A percentile compares a stretch with the other conserved stretches of the same genome.
These are phyloP conservation scores for Alcedo atthis DNA, from an alignment of 2,797 vertebrate genomes.

Conservation along the genomic window DNA sequence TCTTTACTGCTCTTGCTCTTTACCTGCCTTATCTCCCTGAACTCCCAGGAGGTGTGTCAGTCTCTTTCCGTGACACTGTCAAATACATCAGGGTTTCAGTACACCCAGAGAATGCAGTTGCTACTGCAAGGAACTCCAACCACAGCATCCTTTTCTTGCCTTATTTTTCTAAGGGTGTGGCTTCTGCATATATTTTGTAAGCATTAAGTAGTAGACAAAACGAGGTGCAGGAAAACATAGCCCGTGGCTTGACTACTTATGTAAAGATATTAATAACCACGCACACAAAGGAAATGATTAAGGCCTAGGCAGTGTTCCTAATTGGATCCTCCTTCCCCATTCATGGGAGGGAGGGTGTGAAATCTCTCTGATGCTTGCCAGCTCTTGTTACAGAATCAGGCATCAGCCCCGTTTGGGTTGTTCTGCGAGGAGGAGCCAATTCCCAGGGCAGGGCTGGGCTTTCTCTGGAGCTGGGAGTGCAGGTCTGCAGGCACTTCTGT, in stretches of 20 bases:
- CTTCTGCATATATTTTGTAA: background rate
- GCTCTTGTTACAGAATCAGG: background rate
- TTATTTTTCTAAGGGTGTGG: background rate
- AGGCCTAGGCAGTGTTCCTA: constrained; percentile 18
- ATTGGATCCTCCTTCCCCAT: constrained; percentile 14
- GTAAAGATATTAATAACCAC: constrained; percentile 38
- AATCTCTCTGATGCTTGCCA: constrained; percentile 15
- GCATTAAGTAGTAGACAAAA: background rate
- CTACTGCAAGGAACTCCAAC: background rate
- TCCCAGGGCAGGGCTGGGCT: background rate
- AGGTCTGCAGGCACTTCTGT: background rate
- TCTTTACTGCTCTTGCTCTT: background rate
- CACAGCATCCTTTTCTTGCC: background rate
- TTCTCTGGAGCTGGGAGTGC: background rate
- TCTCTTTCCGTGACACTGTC: background rate
- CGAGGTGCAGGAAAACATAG: background rate
- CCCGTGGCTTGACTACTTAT: constrained; percentile 2
- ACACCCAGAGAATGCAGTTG: background rate
- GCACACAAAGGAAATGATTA: constrained; percentile 39
- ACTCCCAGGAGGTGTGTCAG: background rate
- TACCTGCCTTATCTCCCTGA: background rate
- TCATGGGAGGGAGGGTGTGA: constrained; percentile 48
- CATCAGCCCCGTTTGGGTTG: background rate
- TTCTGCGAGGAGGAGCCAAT: background rate
- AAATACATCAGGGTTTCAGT: background rate